Evolutionary conservation across 35 echinoderm and acorn worm genomes (phyloP).

Genomic region (Stichopus chloronotus): DNA sequence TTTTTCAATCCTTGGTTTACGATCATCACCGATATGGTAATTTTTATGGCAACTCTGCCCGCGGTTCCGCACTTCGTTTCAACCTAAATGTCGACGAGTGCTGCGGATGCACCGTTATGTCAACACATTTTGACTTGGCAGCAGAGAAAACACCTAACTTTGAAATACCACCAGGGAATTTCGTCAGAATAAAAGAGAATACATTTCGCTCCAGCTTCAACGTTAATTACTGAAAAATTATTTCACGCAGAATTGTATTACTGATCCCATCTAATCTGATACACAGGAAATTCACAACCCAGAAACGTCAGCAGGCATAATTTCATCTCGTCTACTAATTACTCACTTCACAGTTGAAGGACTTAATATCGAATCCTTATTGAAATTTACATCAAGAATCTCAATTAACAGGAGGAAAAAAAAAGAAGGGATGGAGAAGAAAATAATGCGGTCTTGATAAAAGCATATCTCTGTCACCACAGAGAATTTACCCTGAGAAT

Average conservation of each 20-base stretch:
- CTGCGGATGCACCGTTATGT: neutral
- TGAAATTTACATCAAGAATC: slow-evolving; percentile 6
- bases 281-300: slow-evolving; percentile 23
- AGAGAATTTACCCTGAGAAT: neutral
- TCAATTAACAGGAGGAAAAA: neutral
- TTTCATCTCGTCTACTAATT: slow-evolving; percentile 16
- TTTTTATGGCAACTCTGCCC: neutral
- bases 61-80: neutral
- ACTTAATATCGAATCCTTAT: slow-evolving; percentile 7
- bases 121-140: slow-evolving; percentile 4
- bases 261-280: slow-evolving; percentile 10
- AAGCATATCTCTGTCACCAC: slow-evolving; percentile 9
- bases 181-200: neutral
- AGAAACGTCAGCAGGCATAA: slow-evolving; percentile 27
- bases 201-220: neutral
- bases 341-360: slow-evolving; percentile 23
- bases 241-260: slow-evolving; percentile 35
- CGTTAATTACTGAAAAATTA: slow-evolving; percentile 33
- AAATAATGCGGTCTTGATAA: neutral
- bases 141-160: neutral
- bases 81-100: neutral
- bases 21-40: neutral
- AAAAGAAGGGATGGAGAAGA: neutral
- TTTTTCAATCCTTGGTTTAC: neutral
- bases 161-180: slow-evolving; percentile 22